Conservation (phyloP, 2,888 invertebrate genomes). For the Lagria hirta region DNA sequence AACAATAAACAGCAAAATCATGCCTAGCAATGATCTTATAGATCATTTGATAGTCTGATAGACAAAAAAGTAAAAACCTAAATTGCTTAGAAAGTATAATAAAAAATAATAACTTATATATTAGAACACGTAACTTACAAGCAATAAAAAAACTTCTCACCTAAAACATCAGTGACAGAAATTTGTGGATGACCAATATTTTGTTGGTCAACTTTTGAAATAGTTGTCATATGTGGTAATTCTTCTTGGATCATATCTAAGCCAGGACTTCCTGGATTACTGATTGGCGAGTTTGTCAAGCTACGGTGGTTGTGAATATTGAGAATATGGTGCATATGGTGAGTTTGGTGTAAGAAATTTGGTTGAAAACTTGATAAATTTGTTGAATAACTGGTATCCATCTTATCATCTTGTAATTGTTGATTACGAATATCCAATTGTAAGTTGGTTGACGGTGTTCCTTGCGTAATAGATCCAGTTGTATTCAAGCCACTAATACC, state of each 20-base stretch:
- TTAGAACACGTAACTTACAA: no score
- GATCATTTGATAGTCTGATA: no score
- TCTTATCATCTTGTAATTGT: conserved; percentile 53
- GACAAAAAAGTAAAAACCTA: no score
- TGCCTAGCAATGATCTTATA: no score
- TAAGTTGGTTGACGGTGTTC: conserved; percentile 61
- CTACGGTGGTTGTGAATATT: conserved; percentile 59
- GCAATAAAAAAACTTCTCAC: no score
- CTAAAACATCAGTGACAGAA: conserved; percentile 76
- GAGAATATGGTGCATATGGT: conserved; percentile 50
- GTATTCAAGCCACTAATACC: conserved; percentile 74
- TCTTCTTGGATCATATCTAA: conserved; percentile 80
- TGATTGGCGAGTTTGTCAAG: conserved; percentile 63
- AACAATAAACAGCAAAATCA: no score
- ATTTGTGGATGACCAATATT: conserved; percentile 73
- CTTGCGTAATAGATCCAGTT: conserved; percentile 72
- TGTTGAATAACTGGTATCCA: conserved; percentile 50
- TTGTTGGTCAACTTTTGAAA: conserved; percentile 49
- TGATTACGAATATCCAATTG: conserved; percentile 47
- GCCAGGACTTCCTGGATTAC: conserved; percentile 66
- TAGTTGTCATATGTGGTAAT: conserved; percentile 58
- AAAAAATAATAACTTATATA: no score
- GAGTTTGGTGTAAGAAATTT: conserved; percentile 37
- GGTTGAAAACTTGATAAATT: conserved; percentile 20
- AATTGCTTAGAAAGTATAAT: no score